Percentiles rank a stretch among this genome's conserved stretches.
phyloP scores from a whole-genome alignment of 2,797 vertebrate species.

The Centroberyx gerrardi region DNA sequence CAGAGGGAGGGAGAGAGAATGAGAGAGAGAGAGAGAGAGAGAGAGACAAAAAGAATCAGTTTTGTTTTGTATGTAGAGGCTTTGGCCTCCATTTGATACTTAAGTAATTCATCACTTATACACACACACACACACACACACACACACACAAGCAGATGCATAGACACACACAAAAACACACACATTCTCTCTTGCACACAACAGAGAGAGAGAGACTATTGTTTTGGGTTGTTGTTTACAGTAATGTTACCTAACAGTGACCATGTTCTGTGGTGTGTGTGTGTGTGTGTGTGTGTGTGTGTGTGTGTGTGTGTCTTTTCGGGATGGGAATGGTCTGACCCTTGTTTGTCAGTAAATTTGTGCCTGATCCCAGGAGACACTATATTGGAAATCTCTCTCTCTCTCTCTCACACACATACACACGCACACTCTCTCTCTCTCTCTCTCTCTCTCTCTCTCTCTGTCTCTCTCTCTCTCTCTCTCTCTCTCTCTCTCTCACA shows the following conservation, averaged over 20 bases:
- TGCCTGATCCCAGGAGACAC: slow-evolving; percentile 49
- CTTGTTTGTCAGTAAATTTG: slow-evolving; percentile 57
- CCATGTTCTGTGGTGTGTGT: not conserved
- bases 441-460: slow-evolving; percentile 6
- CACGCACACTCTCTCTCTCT: slow-evolving; percentile 4
- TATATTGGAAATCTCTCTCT: slow-evolving; percentile 45
- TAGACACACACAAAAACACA: not conserved
- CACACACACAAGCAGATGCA: not conserved
- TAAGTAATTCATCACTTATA: not conserved
- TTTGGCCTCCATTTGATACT: too few species aligned
- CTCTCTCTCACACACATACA: slow-evolving; percentile 14
- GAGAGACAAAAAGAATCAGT: not conserved
- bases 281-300: slow-evolving; percentile 17
- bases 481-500: slow-evolving; percentile 14
- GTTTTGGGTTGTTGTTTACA: not conserved
- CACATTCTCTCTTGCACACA: not conserved
- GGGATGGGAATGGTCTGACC: slow-evolving; percentile 69
- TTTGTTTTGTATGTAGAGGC: too few species aligned
- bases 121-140: slow-evolving; percentile 7
- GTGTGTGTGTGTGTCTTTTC: slow-evolving; percentile 26
- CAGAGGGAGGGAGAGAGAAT: too few species aligned
- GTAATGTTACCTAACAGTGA: slow-evolving; percentile 12
- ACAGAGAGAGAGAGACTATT: not conserved
- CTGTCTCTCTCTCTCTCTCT: slow-evolving; percentile 2
- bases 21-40: too few species aligned